Evolutionary conservation across 2,888 invertebrate species (phyloP).

Genomic region (Cephalotes varians): DNA sequence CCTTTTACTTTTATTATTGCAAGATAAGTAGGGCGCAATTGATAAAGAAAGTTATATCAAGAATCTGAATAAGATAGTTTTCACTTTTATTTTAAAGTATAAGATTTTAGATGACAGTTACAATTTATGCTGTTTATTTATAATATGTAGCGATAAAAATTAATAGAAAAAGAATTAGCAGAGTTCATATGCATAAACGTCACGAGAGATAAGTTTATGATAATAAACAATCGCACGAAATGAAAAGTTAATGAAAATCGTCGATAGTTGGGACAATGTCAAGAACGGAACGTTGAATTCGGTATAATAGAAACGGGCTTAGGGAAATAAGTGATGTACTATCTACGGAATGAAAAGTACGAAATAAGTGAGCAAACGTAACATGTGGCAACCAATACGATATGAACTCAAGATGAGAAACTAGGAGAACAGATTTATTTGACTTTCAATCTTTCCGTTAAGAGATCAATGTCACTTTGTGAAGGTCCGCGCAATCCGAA

Average conservation of each 20-base stretch:
- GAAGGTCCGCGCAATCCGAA: constrained; percentile 6
- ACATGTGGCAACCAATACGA: constrained; percentile 52
- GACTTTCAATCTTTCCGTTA: constrained; percentile 61
- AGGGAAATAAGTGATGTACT: constrained; percentile 61
- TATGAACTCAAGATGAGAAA: constrained; percentile 41
- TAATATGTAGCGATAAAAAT: not conserved
- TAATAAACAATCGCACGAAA: not conserved
- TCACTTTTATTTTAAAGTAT: not conserved
- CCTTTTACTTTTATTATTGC: constrained; percentile 26
- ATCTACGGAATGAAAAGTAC: constrained; percentile 33
- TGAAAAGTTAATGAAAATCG: constrained; percentile 60
- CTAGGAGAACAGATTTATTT: constrained; percentile 75
- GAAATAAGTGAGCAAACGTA: constrained; percentile 68
- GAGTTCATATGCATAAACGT: not conserved
- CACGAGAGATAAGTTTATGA: not conserved
- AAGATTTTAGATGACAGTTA: not conserved
- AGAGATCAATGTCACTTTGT: constrained; percentile 52
- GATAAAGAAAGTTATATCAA: constrained; percentile 11
- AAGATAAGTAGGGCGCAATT: constrained; percentile 15
- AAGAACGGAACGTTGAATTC: constrained; percentile 17
- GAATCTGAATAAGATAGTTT: constrained; percentile 8
- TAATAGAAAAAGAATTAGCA: not conserved
- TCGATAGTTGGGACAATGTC: constrained; percentile 36
- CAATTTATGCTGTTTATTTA: not conserved
- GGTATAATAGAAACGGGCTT: constrained; percentile 58